Conservation (phyloP, 2,888 invertebrate species). For the Scotopteryx bipunctaria region DNA sequence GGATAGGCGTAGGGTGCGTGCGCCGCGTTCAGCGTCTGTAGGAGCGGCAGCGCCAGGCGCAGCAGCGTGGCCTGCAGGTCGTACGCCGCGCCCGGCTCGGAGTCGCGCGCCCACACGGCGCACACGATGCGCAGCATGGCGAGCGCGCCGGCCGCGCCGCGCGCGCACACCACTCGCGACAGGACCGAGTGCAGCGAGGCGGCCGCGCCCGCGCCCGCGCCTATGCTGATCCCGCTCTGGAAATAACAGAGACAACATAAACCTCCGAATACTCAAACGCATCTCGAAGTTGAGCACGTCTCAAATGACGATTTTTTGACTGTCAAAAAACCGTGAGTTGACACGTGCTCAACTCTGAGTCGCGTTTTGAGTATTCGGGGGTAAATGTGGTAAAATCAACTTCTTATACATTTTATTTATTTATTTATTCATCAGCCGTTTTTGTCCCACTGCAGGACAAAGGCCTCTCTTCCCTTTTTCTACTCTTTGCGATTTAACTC, state of each 20-base stretch:
- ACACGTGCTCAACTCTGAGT: no score
- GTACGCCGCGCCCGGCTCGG: constrained; percentile 45
- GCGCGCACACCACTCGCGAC: constrained; percentile 65
- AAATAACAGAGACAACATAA: background rate
- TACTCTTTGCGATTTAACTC: no score
- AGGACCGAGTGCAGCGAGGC: constrained; percentile 62
- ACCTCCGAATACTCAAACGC: no score
- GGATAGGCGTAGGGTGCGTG: constrained; percentile 85
- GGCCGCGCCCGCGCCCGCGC: constrained; percentile 70
- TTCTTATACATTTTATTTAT: no score
- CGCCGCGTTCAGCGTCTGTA: constrained; percentile 86
- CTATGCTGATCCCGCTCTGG: constrained; percentile 65
- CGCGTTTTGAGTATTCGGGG: no score
- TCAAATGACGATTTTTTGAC: no score
- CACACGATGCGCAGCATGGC: constrained; percentile 64
- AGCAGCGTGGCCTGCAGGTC: constrained; percentile 71
- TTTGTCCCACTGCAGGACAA: no score
- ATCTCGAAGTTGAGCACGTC: no score
- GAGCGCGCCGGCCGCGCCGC: constrained; percentile 58
- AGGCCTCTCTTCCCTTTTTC: no score
- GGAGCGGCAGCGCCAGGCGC: constrained; percentile 87
- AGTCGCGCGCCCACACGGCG: constrained; percentile 87
- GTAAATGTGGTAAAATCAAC: no score
- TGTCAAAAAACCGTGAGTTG: no score
- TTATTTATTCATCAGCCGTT: no score